Base-by-base conservation (phyloP, 2,888 invertebrate genomes). In the Drosophila cognata region DNA sequence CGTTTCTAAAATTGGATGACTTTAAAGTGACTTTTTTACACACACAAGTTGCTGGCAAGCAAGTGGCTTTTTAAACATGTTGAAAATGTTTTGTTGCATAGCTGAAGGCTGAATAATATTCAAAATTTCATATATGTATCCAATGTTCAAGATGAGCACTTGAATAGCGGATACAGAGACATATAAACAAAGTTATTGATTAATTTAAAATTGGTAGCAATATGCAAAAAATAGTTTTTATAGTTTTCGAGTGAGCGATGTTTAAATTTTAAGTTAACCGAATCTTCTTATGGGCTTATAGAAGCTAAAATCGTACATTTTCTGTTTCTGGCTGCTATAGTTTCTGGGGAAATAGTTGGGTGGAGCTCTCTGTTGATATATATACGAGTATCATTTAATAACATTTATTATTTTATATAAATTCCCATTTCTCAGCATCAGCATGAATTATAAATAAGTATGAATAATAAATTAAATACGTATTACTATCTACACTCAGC, bases 21-120 rank as follows among this genome's bases (percentile, higher is more conserved):
- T 88, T 84, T 84, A 87, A 87, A 81, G 75, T 46, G 67, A 4
- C 5, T 11, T 50, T 58, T 35, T 28, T 28, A 28, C 31, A n/a
- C 13, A 60, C 35, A 16, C 16, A 13, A 18, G 13, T 16, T 18
- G n/a, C n/a, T 56, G 7, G n/a, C 11, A 13, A 28, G 1, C n/a
- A 16, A 41, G 21, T 10, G 16, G 16, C 5, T 31, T 29, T 43
- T 31, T 21, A 10, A 57, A 38, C 21, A 4, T 36, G 28, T 36
- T 6, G 55, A 2, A 10, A 21, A 8, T 8, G 46, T 13, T 51
- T 51, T 29, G 29, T 51, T 46, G 46, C 25, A 33, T 53, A 53
- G 28, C 18, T 55, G 6, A 18, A 53, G 21, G 21, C 21, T 16
- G 35, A 18, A 11, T 28, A 5, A 7, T 48, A 48, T n/a, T n/a